Evolutionary conservation across 2,797 vertebrate genomes (phyloP).

Genomic region (Vireo griseus): DNA sequence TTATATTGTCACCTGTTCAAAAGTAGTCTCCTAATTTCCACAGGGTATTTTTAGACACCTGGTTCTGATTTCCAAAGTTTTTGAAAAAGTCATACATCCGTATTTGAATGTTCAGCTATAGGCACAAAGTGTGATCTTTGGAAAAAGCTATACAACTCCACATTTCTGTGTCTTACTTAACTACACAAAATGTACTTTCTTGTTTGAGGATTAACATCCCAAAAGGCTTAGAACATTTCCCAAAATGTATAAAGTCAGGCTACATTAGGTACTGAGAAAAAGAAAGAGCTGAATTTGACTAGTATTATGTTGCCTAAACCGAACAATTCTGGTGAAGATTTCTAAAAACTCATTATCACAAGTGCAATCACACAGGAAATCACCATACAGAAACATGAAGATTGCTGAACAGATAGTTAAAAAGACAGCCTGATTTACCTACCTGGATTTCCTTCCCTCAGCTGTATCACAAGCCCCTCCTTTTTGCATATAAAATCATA

Average conservation of each 20-base stretch:
- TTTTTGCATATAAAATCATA: neutral
- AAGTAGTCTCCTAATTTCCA: neutral
- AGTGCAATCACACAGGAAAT: neutral
- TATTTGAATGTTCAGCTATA: neutral
- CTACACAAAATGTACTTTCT: neutral
- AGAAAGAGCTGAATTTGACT: neutral
- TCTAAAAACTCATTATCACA: neutral
- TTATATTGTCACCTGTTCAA: neutral
- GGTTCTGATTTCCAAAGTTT: neutral
- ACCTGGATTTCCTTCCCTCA: neutral
- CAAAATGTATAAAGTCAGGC: neutral
- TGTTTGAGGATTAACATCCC: neutral
- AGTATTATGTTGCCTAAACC: neutral
- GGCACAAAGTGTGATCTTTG: neutral
- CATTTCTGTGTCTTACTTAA: neutral
- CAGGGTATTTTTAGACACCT: neutral
- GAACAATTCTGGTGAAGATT: neutral
- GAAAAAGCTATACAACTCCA: neutral
- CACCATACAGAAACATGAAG: neutral
- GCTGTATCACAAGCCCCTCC: neutral
- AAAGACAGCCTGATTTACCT: neutral
- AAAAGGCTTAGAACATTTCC: neutral
- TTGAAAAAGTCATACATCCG: rapidly evolving
- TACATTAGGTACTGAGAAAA: neutral
- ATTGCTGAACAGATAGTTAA: neutral